These are phyloP conservation scores for Virgularia gustaviana DNA, from an alignment of 92 coral and sea anemone genomes.

Conservation along the genomic window DNA sequence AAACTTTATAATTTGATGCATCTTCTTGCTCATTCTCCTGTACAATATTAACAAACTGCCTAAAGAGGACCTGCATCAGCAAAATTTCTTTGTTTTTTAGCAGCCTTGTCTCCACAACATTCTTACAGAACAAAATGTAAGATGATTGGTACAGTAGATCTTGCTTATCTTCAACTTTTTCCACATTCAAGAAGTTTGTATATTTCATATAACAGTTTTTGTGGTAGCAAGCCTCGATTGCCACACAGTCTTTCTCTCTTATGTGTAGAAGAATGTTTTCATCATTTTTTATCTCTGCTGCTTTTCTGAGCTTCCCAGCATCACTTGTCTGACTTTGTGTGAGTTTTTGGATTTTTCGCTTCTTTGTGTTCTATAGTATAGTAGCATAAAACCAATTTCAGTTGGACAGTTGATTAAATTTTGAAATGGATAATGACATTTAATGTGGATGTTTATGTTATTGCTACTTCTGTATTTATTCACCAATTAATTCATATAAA, in stretches of 20 bases:
- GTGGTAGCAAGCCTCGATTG: conserved; percentile 10
- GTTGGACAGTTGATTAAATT: neutral
- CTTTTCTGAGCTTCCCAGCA: conserved; percentile 10
- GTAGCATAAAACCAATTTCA: neutral
- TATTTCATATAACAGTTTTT: conserved; percentile 3
- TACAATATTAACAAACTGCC: neutral
- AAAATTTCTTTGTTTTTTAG: conserved; percentile 8
- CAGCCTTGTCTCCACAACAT: conserved; percentile 24
- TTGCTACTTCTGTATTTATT: neutral
- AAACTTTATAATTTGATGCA: conserved; percentile 13
- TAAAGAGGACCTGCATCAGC: neutral
- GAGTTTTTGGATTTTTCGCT: conserved; percentile 12
- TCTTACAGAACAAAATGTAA: conserved; percentile 9
- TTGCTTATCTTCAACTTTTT: neutral
- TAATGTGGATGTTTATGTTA: neutral
- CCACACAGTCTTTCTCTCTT: conserved; percentile 18
- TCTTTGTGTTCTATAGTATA: conserved; percentile 13
- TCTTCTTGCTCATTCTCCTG: neutral
- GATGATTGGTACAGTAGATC: neutral
- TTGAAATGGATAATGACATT: neutral
- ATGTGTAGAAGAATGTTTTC: conserved; percentile 6
- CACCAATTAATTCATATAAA: too few species aligned
- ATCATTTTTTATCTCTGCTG: conserved; percentile 11
- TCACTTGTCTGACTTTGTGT: conserved; percentile 21
- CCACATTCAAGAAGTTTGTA: conserved; percentile 15